Evolutionary conservation across 2,888 invertebrate genomes (phyloP), one percentile per base, ranked within the genome.

Genomic region (Thecophora atra): DNA sequence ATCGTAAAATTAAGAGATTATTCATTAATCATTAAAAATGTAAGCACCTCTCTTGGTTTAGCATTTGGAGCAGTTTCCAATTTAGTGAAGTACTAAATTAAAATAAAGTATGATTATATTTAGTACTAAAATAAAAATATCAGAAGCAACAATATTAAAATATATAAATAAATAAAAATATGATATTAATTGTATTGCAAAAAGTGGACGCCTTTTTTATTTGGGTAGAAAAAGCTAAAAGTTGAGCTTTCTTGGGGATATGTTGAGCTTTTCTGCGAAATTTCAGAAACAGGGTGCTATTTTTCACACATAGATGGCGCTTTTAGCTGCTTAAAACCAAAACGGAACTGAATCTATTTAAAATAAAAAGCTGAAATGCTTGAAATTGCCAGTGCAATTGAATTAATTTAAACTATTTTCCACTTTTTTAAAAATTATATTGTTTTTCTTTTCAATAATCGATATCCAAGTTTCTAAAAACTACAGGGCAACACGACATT

Each of bases 51-150:
- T 42, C 19, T 63, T 63, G 8, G 37, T 42, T 67, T 67, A 51
- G n/a, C n/a, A n/a, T n/a, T n/a, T n/a, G 58, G 56, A 44, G 26
- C 37, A 26, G 56, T 68, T 68, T 68, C 42, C 44, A 26, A 68
- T 68, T 68, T 67, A 37, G 51, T n/a, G 2, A 42, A 54, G 44
- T 58, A 68, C 15, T 56, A 58, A 56, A 30, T 68, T 56, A 44
- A 15, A 68, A 67, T 54, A 65, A n/a, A 24, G 42, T 71, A 19
- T 63, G 19, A 37, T 65, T 51, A 63, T n/a, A 62, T 44, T 44
- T 72, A 67, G 28, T 17, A 67, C 52, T 62, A 52, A 69, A 64
- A 66, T 72, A 64, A n/a, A n/a, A n/a, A 56, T 62, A 73, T 68
- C 54, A 54, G 28, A 44, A 56, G 44, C 47, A 71, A 65, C 71